Conservation (phyloP, 2,888 invertebrate species). For the Pecten maximus region DNA sequence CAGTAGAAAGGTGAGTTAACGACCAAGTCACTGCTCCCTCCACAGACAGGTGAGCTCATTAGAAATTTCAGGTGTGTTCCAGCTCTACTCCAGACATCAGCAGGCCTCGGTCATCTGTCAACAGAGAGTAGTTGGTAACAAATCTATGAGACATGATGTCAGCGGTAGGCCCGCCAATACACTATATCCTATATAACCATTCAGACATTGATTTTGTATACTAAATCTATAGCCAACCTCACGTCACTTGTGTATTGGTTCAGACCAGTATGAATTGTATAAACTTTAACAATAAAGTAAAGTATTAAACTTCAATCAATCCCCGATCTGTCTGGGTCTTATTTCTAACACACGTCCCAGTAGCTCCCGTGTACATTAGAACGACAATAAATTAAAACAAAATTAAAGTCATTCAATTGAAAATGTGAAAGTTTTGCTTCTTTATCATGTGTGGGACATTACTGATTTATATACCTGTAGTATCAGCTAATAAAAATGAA, state of each 20-base stretch:
- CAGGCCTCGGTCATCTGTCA: constrained; percentile 10
- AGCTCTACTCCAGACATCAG: neutral
- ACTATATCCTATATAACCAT: neutral
- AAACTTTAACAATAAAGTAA: constrained; percentile 31
- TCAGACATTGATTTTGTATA: constrained; percentile 7
- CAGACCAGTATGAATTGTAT: neutral
- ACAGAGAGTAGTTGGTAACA: neutral
- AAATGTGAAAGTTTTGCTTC: neutral
- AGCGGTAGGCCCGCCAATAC: neutral
- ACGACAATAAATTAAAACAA: neutral
- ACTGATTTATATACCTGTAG: neutral
- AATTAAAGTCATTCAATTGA: neutral
- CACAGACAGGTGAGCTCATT: neutral
- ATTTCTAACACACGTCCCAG: neutral
- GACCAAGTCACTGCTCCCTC: neutral
- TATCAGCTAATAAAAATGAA: neutral
- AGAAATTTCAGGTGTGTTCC: neutral
- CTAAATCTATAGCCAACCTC: constrained; percentile 1
- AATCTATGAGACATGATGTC: neutral
- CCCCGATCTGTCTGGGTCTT: constrained; percentile 13
- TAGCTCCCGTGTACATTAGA: neutral
- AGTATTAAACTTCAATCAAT: constrained; percentile 21
- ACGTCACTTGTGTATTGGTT: neutral
- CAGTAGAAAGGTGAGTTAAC: neutral
- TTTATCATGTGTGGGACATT: neutral